These are phyloP conservation scores for Phrynocephalus vlangalii DNA, from an alignment of 2,797 vertebrate genomes.

Conservation along the genomic window DNA sequence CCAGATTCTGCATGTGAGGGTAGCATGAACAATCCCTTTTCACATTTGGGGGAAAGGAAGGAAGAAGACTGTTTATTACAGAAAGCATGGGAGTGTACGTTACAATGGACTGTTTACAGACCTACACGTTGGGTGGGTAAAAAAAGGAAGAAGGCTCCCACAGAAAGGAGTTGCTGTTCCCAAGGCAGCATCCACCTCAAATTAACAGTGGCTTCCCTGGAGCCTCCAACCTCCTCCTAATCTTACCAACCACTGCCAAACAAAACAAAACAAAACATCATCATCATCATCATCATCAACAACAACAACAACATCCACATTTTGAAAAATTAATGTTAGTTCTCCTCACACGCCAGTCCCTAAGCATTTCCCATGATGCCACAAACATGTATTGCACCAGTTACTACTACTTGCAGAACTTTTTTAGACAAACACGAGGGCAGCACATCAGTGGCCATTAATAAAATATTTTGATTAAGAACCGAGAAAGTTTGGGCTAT, in stretches of 20 bases:
- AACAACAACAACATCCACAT: neutral
- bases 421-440: neutral
- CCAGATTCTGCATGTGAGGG: neutral
- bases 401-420: neutral
- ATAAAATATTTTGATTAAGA: neutral
- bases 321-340: neutral
- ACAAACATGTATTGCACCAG: neutral
- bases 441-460: neutral
- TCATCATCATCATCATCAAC: too few relatives aligned
- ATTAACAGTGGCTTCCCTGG: neutral
- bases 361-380: neutral
- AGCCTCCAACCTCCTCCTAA: neutral
- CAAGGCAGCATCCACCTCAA: neutral
- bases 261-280: neutral
- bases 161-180: neutral
- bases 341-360: neutral
- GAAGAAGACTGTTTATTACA: neutral
- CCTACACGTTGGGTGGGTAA: neutral
- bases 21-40: constrained; percentile 5
- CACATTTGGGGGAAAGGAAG: neutral
- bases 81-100: neutral
- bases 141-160: neutral
- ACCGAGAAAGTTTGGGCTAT: neutral
- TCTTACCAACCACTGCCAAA: neutral
- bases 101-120: neutral